Base-by-base conservation (phyloP, 2,797 vertebrate species). In the Cheirogaleus major region DNA sequence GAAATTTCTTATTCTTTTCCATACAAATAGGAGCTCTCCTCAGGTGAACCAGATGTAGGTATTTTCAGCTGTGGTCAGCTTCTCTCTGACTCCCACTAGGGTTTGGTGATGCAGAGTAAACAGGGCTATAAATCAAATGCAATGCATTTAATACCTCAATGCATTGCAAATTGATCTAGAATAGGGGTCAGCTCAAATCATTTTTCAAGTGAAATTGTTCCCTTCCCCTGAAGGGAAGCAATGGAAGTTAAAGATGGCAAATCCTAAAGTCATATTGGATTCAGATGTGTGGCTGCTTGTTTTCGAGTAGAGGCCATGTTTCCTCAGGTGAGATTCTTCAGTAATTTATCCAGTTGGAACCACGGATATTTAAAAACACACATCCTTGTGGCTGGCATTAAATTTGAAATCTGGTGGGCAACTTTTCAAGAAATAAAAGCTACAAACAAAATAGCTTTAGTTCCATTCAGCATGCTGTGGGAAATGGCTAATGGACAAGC, bases 401-500 rank as follows among this genome's bases (percentile, higher is more conserved):
- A 80, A 86, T 90, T 69, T 97, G 81, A 95, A 97, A 96, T 89
- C 57, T 96, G 87, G 91, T 97, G 94, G 96, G 97, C 96, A 98
- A 95, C 84, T 96, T 95, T 97, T 98, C 96, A 98, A 98, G 93
- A 97, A 98, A 97, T 98, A 97, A 97, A 96, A 98, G 98, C 97
- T 97, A 92, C 32, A 91, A 97, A 87, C 93, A 80, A 98, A 97
- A 93, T 87, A 91, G 96, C 93, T 96, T 95, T 61, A n/a, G 38
- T 95, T 96, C 96, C 96, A 97, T 97, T 97, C 92, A 98, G 87
- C 69, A 69, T 22, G 57, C 95, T 97, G 84, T 98, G 97, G 95
- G 95, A 96, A 97, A 96, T 38, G 73, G 84, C 96, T 97, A 98
- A 97, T 96, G 97, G 97, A 97, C 72, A 95, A 84, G 78, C 93